Evolutionary conservation across 2,797 vertebrate genomes (phyloP).

Genomic region (Anisognathus igniventris): DNA sequence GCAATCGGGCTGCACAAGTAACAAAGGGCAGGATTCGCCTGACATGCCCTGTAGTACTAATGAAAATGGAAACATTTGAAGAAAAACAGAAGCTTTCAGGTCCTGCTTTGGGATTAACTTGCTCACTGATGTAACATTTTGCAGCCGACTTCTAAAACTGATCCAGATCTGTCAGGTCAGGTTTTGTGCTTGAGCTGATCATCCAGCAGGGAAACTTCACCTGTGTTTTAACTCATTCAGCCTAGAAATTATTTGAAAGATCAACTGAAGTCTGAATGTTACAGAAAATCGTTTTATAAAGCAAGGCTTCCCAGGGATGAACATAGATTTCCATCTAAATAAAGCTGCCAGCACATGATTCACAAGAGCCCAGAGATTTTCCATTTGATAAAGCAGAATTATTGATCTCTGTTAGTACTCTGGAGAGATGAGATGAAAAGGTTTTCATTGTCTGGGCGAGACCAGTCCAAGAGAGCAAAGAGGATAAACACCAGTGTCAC

Average conservation of each 20-base stretch:
- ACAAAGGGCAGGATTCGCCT: slow-evolving; percentile 25
- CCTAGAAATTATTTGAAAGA: not conserved
- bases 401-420: not conserved
- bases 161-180: not conserved
- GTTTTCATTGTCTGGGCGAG: not conserved
- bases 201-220: not conserved
- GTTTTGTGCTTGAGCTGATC: not conserved
- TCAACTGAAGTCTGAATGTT: not conserved
- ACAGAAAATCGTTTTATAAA: not conserved
- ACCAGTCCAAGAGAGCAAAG: not conserved
- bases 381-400: not conserved
- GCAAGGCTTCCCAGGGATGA: not conserved
- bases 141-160: not conserved
- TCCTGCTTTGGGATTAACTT: not conserved
- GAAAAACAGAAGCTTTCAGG: slow-evolving; percentile 23
- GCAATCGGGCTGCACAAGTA: not conserved
- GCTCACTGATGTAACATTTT: not conserved
- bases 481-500: not conserved
- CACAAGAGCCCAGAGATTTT: not conserved
- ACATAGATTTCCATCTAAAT: not conserved
- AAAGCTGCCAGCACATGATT: not conserved
- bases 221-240: not conserved
- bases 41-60: not conserved
- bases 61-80: not conserved
- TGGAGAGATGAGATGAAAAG: not conserved